A percentile compares a stretch with the other conserved stretches of the same genome.
phyloP scores from a whole-genome alignment of 2,797 vertebrate species.

The Rhinogobio ventralis region DNA sequence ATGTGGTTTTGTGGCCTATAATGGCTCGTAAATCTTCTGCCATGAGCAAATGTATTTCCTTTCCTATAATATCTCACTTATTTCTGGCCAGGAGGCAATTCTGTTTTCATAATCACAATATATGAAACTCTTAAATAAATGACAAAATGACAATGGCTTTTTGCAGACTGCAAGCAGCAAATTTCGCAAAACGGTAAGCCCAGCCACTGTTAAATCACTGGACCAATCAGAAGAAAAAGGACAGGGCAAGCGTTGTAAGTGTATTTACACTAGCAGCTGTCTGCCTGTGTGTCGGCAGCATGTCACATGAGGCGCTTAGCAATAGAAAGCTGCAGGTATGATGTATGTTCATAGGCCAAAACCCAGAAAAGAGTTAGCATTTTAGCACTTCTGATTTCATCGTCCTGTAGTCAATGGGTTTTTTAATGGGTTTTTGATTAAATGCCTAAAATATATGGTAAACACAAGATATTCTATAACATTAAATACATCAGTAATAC shows the following conservation, averaged over 20 bases:
- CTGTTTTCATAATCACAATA: slow-evolving; percentile 16
- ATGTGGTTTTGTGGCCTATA: slow-evolving; percentile 47
- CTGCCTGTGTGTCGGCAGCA: background rate
- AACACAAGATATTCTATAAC: no score
- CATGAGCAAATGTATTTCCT: slow-evolving; percentile 16
- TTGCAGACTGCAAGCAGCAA: background rate
- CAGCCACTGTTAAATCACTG: background rate
- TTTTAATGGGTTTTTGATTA: background rate
- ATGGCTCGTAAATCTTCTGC: slow-evolving; percentile 49
- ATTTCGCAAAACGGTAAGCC: background rate
- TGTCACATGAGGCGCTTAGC: background rate
- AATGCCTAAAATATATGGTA: background rate
- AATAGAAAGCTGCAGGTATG: background rate
- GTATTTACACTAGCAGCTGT: background rate
- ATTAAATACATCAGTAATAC: no score
- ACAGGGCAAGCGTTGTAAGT: background rate
- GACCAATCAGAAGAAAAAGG: background rate
- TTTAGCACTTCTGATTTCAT: background rate
- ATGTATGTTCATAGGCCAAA: background rate
- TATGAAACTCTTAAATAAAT: background rate
- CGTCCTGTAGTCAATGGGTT: background rate
- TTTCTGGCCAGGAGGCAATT: slow-evolving; percentile 31
- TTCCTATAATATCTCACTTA: slow-evolving; percentile 25
- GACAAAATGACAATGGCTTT: background rate
- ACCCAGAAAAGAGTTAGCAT: background rate